A percentile compares a stretch with the other conserved stretches of the same genome.
Evolutionary conservation across 2,113 vertebrate genomes (phyloP).

Genomic region (Eclectus roratus): DNA sequence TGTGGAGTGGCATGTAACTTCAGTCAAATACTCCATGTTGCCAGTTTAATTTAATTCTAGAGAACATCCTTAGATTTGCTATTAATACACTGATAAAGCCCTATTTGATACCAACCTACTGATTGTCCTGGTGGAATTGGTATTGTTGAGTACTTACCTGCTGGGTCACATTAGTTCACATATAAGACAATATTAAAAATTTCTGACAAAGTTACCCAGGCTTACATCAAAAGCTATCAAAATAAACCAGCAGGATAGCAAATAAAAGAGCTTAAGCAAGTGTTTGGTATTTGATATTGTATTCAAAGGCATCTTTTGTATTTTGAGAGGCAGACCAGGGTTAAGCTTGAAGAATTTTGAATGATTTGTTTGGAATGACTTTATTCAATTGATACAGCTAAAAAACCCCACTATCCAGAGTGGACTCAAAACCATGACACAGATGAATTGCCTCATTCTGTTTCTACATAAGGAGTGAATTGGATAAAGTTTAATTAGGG

Average conservation of each 20-base stretch:
- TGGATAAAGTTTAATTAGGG: slow-evolving; percentile 37
- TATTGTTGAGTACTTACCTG: not conserved
- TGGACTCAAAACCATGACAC: not conserved
- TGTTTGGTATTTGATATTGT: not conserved
- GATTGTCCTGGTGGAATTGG: not conserved
- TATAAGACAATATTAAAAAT: not conserved
- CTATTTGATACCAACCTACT: not conserved
- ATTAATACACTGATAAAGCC: not conserved
- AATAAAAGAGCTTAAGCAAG: not conserved
- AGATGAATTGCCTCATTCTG: slow-evolving; percentile 50
- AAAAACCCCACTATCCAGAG: not conserved
- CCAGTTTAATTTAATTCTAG: not conserved
- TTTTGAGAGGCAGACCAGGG: not conserved
- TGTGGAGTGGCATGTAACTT: not conserved
- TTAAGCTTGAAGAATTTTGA: slow-evolving; percentile 16
- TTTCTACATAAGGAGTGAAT: not conserved
- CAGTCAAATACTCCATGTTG: not conserved
- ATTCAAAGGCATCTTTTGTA: not conserved
- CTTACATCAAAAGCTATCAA: not conserved
- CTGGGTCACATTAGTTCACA: not conserved
- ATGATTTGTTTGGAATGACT: not conserved
- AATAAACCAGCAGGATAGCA: not conserved
- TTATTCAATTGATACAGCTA: slow-evolving; percentile 11
- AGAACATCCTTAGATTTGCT: not conserved
- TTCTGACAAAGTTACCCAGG: not conserved